A percentile compares a stretch with the other conserved stretches of the same genome.
Conservation (phyloP, 2,888 invertebrate genomes). For the Ganaspis brasiliensis region DNA sequence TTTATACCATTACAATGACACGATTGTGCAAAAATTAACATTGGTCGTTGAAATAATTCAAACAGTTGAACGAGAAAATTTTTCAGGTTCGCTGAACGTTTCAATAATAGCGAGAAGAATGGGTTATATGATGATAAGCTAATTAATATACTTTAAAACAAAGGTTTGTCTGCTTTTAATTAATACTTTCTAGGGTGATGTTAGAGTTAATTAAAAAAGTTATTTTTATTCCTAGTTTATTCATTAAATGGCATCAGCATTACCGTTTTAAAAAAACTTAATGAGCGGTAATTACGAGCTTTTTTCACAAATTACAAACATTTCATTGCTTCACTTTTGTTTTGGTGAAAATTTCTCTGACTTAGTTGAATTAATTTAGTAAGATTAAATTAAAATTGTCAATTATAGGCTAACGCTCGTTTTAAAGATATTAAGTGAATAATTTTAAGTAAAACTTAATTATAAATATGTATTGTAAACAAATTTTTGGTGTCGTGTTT, state of each 20-base stretch:
- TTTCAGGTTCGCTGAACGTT: slow-evolving; percentile 34
- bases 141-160: slow-evolving; percentile 37
- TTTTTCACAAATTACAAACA: background rate
- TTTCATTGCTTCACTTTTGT: background rate
- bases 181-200: slow-evolving; percentile 32
- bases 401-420: no score
- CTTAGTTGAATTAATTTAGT: no score
- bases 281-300: background rate
- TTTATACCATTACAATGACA: background rate
- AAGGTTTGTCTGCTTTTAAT: slow-evolving; percentile 31
- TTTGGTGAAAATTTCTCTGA: no score
- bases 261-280: slow-evolving; percentile 1
- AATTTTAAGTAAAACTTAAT: no score
- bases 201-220: slow-evolving; percentile 38
- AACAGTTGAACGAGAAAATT: slow-evolving; percentile 24
- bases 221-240: slow-evolving; percentile 11
- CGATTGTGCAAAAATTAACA: slow-evolving; percentile 4
- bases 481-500: no score
- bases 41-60: slow-evolving; percentile 19
- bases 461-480: no score
- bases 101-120: slow-evolving; percentile 16
- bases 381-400: no score
- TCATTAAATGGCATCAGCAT: slow-evolving; percentile 6
- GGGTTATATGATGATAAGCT: slow-evolving; percentile 31
- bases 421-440: no score